Percentiles rank a stretch among this genome's conserved stretches.
phyloP scores from a whole-genome alignment of 1,140 invertebrate genomes.

The Nasonia vitripennis region DNA sequence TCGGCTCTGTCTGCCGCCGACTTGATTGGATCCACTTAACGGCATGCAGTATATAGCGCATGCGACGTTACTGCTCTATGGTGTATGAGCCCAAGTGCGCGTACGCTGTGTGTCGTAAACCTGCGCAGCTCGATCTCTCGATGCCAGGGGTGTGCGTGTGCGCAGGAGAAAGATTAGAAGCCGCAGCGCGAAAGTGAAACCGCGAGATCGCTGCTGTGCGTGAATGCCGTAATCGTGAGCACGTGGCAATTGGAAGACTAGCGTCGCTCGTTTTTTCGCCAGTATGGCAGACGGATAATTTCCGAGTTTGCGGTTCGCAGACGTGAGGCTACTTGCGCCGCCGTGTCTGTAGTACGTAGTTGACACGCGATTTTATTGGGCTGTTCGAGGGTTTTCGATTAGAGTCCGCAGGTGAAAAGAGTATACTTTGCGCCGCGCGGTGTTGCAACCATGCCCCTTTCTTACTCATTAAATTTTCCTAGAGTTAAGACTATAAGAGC shows the following conservation, averaged over 20 bases:
- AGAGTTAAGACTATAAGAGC: neutral
- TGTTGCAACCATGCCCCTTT: neutral
- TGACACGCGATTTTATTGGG: neutral
- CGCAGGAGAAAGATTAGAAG: neutral
- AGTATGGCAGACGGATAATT: neutral
- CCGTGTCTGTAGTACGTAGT: too few relatives aligned
- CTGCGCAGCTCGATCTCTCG: neutral
- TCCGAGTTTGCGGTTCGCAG: neutral
- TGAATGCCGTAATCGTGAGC: slow-evolving; percentile 15
- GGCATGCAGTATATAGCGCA: slow-evolving; percentile 58
- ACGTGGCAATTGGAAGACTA: slow-evolving; percentile 28
- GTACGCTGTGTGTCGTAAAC: slow-evolving; percentile 30
- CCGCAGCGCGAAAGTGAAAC: slow-evolving; percentile 41
- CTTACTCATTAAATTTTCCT: neutral
- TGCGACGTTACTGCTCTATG: slow-evolving; percentile 69
- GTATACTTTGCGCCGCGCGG: neutral
- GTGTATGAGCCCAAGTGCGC: slow-evolving; percentile 64
- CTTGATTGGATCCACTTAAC: slow-evolving; percentile 73
- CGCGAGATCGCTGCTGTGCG: neutral
- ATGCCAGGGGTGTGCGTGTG: slow-evolving; percentile 14
- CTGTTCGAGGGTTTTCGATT: neutral
- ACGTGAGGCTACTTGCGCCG: too few relatives aligned
- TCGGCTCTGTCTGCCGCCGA: slow-evolving; percentile 50
- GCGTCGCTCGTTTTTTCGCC: neutral
- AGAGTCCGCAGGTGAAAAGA: neutral